phyloP scores from a whole-genome alignment of 2,888 invertebrate species.

The Entomobrya proxima region DNA sequence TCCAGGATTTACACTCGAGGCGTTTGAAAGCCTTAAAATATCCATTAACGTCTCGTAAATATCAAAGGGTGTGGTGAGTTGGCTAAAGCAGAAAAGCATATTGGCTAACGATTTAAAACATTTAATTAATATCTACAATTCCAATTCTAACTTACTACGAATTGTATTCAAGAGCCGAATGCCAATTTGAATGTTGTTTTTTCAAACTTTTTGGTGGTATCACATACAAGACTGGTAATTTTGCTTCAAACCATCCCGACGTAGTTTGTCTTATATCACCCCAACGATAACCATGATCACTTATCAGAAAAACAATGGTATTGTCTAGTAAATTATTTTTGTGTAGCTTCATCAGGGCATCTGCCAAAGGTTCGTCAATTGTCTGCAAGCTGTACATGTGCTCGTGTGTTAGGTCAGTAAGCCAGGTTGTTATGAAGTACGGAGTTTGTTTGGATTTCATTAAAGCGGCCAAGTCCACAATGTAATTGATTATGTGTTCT shows the following conservation, averaged over 20 bases:
- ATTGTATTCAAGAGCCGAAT: conserved; percentile 58
- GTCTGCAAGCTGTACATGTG: conserved; percentile 53
- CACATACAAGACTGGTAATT: conserved; percentile 69
- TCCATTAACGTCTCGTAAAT: conserved; percentile 64
- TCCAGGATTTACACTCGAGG: too few species aligned
- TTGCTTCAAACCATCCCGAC: conserved; percentile 83
- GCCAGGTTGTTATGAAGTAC: conserved; percentile 65
- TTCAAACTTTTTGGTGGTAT: conserved; percentile 54
- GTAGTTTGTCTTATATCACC: conserved; percentile 83
- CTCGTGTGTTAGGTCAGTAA: conserved; percentile 68
- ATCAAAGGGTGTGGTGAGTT: conserved; percentile 68
- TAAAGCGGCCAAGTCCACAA: conserved; percentile 80
- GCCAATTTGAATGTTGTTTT: conserved; percentile 43
- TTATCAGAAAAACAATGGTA: conserved; percentile 83
- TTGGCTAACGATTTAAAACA: background rate
- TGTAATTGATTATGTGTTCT: conserved; percentile 58
- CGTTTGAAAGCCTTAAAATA: too few species aligned
- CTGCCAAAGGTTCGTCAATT: conserved; percentile 48
- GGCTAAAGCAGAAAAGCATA: conserved; percentile 51
- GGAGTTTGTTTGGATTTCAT: conserved; percentile 81
- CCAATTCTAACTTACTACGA: conserved; percentile 61
- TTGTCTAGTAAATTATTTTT: conserved; percentile 82
- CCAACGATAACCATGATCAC: conserved; percentile 88
- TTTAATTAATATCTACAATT: too few species aligned
- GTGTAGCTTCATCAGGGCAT: conserved; percentile 76